Evolutionary conservation across 2,113 vertebrate species (phyloP).

Genomic region (Amblyornis subalaris): DNA sequence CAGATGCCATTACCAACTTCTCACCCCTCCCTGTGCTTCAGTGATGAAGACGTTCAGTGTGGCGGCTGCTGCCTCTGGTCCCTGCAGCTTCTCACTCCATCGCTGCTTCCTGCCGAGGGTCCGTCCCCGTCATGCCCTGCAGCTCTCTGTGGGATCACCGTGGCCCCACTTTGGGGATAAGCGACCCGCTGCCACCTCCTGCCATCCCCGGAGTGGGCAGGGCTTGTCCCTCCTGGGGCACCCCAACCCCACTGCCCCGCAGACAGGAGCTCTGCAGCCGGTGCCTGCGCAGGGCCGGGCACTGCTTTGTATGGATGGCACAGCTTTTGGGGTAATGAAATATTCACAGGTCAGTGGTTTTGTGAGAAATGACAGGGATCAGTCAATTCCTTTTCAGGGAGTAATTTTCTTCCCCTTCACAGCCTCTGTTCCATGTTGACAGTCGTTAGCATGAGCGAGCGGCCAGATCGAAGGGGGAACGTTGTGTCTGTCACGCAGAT

Average conservation of each 20-base stretch:
- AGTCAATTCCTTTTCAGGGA: slow-evolving; percentile 94
- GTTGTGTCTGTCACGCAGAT: background rate
- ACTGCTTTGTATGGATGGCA: slow-evolving; percentile 83
- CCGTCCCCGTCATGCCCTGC: background rate
- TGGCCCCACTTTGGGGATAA: background rate
- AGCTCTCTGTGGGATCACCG: background rate
- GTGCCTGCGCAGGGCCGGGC: background rate
- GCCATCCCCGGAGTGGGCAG: fast-evolving
- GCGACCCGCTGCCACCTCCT: fast-evolving
- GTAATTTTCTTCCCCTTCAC: slow-evolving; percentile 84
- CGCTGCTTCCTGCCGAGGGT: background rate
- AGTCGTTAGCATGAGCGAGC: slow-evolving; percentile 80
- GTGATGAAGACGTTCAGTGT: background rate
- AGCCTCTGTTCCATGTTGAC: slow-evolving; percentile 80
- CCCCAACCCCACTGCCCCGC: background rate
- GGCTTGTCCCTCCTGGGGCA: background rate
- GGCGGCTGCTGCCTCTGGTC: background rate
- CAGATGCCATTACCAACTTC: background rate
- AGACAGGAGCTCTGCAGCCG: background rate
- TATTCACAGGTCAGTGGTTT: slow-evolving; percentile 84
- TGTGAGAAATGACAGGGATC: slow-evolving; percentile 92
- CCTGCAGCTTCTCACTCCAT: background rate
- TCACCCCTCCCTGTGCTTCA: background rate
- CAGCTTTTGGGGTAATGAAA: slow-evolving; percentile 91
- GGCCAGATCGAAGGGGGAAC: background rate